These are phyloP conservation scores for Harpagus bidentatus DNA, from an alignment of 2,113 vertebrate genomes.

Conservation along the genomic window DNA sequence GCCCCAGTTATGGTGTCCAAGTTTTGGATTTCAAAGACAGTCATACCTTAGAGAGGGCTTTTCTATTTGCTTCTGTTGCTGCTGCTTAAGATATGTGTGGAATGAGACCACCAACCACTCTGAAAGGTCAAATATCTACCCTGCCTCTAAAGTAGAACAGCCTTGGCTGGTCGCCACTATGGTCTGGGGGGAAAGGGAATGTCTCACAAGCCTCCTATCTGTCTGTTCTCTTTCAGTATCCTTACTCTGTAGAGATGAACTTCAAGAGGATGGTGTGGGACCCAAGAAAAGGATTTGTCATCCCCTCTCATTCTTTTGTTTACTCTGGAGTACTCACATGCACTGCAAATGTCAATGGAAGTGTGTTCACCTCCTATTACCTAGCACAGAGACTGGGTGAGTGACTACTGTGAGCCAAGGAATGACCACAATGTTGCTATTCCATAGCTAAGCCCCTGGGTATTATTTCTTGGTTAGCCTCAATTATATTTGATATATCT, in stretches of 20 bases:
- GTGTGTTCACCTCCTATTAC: conserved; percentile 58
- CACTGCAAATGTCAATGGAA: conserved; percentile 44
- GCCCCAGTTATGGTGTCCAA: neutral
- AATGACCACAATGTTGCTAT: neutral
- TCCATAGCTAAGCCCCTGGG: neutral
- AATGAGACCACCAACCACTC: neutral
- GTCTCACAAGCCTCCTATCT: neutral
- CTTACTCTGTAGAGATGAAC: neutral
- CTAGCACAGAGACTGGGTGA: conserved; percentile 72
- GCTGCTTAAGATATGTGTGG: neutral
- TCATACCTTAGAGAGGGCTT: neutral
- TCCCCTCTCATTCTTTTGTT: conserved; percentile 51
- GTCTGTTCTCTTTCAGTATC: conserved; percentile 15
- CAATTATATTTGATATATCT: neutral
- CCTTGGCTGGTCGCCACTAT: neutral
- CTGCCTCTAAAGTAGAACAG: neutral
- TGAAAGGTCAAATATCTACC: neutral
- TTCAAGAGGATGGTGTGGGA: conserved; percentile 70
- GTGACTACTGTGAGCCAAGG: neutral
- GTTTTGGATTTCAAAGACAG: neutral
- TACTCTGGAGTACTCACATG: conserved; percentile 63
- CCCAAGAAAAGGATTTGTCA: conserved; percentile 79
- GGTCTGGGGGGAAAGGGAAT: neutral
- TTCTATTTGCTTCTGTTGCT: neutral
- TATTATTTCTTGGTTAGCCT: neutral